Evolutionary conservation across 2,797 vertebrate genomes (phyloP).

Genomic region (Todus mexicanus): DNA sequence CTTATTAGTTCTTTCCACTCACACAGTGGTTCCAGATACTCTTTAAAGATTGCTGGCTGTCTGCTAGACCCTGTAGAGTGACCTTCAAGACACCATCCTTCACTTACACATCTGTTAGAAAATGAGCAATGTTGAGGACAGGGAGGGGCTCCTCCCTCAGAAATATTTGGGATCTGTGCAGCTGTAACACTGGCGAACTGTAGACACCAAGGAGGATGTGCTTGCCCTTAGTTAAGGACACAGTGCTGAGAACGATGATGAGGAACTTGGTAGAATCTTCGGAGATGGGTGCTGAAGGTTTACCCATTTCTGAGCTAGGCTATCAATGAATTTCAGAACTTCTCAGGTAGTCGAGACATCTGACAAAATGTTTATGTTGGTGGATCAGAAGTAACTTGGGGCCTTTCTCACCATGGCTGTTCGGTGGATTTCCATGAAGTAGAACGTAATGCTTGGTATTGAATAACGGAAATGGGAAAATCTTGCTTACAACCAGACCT

Average conservation of each 20-base stretch:
- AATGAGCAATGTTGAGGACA: neutral
- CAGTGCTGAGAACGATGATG: neutral
- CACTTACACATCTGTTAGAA: neutral
- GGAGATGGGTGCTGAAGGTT: neutral
- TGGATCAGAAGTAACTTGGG: neutral
- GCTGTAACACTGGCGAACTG: neutral
- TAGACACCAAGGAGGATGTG: neutral
- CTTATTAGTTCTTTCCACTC: neutral
- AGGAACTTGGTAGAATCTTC: neutral
- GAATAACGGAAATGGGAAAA: neutral
- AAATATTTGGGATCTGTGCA: neutral
- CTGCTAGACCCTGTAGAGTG: neutral
- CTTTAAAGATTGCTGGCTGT: neutral
- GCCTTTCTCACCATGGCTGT: accelerated
- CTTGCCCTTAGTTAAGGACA: neutral
- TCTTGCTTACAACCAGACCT: neutral
- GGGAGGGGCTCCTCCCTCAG: neutral
- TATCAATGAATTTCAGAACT: neutral
- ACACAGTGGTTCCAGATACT: neutral
- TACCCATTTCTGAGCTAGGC: neutral
- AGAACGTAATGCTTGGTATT: neutral
- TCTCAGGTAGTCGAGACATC: neutral
- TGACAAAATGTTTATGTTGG: neutral
- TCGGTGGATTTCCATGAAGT: neutral
- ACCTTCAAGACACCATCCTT: neutral